These are phyloP conservation scores for Hypotaenidia okinawae DNA, from an alignment of 2,797 vertebrate genomes.

Conservation along the genomic window DNA sequence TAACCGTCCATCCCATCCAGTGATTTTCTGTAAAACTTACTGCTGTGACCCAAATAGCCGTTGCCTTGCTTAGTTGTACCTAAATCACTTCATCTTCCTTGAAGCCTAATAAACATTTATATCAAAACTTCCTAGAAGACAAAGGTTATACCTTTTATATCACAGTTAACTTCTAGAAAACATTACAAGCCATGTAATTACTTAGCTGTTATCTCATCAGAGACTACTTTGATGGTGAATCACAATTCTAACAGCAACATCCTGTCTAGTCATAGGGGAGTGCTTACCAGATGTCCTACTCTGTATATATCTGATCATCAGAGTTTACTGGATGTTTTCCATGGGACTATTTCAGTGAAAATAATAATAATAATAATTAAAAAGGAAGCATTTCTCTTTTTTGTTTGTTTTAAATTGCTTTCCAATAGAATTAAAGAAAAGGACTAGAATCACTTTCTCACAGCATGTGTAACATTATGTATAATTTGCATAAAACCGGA, in stretches of 20 bases:
- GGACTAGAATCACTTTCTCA: neutral
- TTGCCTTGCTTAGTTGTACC: neutral
- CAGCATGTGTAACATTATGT: neutral
- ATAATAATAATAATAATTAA: neutral
- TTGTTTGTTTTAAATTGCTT: neutral
- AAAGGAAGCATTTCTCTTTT: neutral
- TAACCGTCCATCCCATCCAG: neutral
- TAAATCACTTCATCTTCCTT: neutral
- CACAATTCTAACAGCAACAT: constrained; percentile 8
- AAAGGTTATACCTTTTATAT: neutral
- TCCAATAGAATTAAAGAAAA: neutral
- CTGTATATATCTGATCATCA: neutral
- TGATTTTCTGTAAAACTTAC: neutral
- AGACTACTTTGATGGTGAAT: constrained; percentile 31
- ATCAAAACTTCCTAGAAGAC: neutral
- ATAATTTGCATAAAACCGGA: neutral
- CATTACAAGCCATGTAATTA: neutral
- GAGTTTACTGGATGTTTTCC: neutral
- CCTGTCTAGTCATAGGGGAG: constrained; percentile 30
- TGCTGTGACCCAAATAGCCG: neutral
- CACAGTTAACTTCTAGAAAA: neutral
- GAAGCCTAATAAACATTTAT: neutral
- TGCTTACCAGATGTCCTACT: neutral
- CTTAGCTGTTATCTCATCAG: constrained; percentile 5
- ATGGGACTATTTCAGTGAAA: neutral